Percentiles rank a stretch among this genome's conserved stretches.
phyloP scores from a whole-genome alignment of 2,888 invertebrate genomes.

The Corythucha ciliata region DNA sequence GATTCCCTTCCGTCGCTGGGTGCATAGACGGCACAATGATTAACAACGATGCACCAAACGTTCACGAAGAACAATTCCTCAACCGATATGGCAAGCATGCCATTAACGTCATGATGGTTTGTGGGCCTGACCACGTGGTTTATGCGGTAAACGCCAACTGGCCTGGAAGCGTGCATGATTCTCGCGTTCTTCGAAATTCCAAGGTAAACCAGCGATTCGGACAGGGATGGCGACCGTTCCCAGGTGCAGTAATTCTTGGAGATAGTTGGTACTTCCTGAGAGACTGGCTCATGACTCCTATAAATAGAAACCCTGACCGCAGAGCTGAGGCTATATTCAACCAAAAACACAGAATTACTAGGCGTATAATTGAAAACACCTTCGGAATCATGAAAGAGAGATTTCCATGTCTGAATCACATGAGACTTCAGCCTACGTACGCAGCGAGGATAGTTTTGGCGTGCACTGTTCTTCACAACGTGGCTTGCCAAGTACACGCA shows the following conservation, averaged over 20 bases:
- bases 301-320: constrained; percentile 19
- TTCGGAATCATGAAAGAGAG: no score
- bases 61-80: constrained; percentile 33
- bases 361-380: constrained; percentile 28
- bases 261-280: constrained; percentile 23
- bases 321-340: neutral
- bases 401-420: no score
- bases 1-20: constrained; percentile 20
- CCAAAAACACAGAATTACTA: constrained; percentile 22
- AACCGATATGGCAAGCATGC: constrained; percentile 35
- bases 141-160: constrained; percentile 33
- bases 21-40: constrained; percentile 22
- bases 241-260: constrained; percentile 23
- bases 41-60: constrained; percentile 22
- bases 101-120: constrained; percentile 17
- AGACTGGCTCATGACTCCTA: constrained; percentile 24
- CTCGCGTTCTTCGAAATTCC: constrained; percentile 28
- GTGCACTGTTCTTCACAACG: no score
- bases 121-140: constrained; percentile 17
- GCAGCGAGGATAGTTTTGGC: no score
- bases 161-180: constrained; percentile 35
- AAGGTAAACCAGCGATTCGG: constrained; percentile 1
- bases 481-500: no score
- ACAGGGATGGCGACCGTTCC: constrained; percentile 21
- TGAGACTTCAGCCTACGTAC: no score